A percentile compares a stretch with the other conserved stretches of the same genome.
These are phyloP conservation scores for Eupithecia insigniata DNA, from an alignment of 2,888 invertebrate species.

Conservation along the genomic window DNA sequence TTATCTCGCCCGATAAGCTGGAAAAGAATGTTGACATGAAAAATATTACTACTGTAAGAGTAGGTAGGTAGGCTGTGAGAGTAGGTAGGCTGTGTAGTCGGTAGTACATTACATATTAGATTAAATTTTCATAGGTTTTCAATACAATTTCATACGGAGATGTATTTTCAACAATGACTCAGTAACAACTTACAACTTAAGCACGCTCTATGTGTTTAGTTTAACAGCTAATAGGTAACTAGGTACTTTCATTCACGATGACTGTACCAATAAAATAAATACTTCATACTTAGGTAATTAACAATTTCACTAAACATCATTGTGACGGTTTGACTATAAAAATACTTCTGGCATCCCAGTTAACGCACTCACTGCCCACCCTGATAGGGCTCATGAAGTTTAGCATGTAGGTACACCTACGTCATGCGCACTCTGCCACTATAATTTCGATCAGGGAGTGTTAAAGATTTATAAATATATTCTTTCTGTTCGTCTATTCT, in stretches of 20 bases:
- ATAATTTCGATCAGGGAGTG: background rate
- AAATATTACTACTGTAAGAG: background rate
- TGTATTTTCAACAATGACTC: background rate
- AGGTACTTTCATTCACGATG: background rate
- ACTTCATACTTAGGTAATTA: background rate
- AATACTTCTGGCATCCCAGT: background rate
- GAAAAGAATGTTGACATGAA: slow-evolving; percentile 13
- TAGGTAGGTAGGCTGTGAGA: too few relatives aligned
- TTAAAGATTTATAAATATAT: background rate
- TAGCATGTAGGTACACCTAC: background rate
- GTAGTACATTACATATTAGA: background rate
- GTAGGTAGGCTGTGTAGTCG: too few relatives aligned
- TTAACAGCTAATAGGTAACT: too few relatives aligned
- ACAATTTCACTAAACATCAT: background rate
- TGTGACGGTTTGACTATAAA: too few relatives aligned
- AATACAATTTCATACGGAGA: background rate
- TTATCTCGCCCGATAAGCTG: slow-evolving; percentile 46
- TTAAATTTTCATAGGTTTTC: slow-evolving; percentile 1
- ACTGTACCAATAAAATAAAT: background rate
- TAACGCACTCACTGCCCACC: background rate
- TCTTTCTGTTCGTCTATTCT: background rate
- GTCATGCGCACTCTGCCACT: background rate
- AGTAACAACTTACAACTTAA: background rate
- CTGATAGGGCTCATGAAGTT: background rate
- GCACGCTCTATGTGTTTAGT: background rate